Conservation (phyloP, 2,113 vertebrate species). For the Malurus cyaneus region DNA sequence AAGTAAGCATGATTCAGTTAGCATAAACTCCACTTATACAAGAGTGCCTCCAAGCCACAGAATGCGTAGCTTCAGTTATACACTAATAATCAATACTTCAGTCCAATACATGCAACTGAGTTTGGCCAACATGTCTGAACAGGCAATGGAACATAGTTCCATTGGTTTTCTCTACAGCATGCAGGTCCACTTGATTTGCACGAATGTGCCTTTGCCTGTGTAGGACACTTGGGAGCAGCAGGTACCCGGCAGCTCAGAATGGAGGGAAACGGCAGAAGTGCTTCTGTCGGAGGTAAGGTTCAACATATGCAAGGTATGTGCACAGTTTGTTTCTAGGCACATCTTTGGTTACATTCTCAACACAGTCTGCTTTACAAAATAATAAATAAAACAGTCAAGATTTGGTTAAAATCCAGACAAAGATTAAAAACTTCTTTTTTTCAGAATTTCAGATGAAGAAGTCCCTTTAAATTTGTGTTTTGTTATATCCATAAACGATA, state of each 20-base stretch:
- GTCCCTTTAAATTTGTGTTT: slow-evolving; percentile 40
- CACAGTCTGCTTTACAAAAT: slow-evolving; percentile 47
- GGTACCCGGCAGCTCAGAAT: background rate
- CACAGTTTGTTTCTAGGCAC: background rate
- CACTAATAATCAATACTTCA: background rate
- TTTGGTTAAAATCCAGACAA: background rate
- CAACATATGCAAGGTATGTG: background rate
- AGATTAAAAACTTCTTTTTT: background rate
- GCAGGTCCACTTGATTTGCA: background rate
- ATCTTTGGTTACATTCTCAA: slow-evolving; percentile 38
- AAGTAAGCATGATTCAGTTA: background rate
- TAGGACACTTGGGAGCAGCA: background rate
- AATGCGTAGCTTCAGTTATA: background rate
- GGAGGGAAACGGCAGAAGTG: background rate
- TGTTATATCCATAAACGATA: slow-evolving; percentile 80
- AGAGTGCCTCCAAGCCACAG: slow-evolving; percentile 35
- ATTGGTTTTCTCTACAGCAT: background rate
- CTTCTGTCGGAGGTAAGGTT: background rate
- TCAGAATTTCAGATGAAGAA: slow-evolving; percentile 15
- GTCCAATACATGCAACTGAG: background rate
- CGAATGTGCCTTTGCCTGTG: background rate
- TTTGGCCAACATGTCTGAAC: background rate
- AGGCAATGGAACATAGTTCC: background rate
- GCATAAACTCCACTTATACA: background rate
- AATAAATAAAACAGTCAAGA: slow-evolving; percentile 29